These are phyloP conservation scores for Pristis pectinata DNA, from an alignment of 2,797 vertebrate genomes.

Conservation along the genomic window DNA sequence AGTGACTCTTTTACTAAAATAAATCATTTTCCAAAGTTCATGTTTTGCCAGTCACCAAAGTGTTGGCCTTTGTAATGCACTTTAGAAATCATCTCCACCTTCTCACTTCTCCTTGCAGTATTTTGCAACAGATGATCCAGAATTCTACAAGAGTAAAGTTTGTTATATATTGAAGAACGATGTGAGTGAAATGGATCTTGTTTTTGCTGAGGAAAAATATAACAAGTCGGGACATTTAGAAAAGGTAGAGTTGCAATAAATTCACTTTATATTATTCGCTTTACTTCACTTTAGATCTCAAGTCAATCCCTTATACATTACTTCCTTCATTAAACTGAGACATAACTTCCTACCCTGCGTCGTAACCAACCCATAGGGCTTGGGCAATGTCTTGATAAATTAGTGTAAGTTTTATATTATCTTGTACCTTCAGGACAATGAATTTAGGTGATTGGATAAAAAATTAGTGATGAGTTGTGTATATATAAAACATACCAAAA, in stretches of 20 bases:
- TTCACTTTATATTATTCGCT: not conserved
- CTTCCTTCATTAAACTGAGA: not conserved
- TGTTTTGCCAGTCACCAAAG: not conserved
- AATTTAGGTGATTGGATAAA: not conserved
- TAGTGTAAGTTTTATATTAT: not conserved
- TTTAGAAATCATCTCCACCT: not conserved
- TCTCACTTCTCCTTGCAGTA: constrained; percentile 62
- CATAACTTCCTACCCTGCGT: not conserved
- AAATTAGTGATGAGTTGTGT: not conserved
- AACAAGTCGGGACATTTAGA: constrained; percentile 90
- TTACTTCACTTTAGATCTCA: no score
- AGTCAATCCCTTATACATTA: no score
- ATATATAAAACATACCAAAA: not conserved
- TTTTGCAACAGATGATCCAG: constrained; percentile 95
- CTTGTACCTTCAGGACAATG: not conserved
- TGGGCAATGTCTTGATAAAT: not conserved
- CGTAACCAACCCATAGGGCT: not conserved
- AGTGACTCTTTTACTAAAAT: not conserved
- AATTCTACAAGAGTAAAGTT: constrained; percentile 99
- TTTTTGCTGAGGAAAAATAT: constrained; percentile 97
- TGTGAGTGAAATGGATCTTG: constrained; percentile 94
- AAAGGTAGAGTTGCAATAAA: constrained; percentile 67
- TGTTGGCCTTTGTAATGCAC: not conserved
- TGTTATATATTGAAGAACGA: constrained; percentile 98
- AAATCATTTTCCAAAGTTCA: not conserved